Percentiles rank a stretch among this genome's conserved stretches.
These are phyloP conservation scores for Leiothrix lutea DNA, from an alignment of 2,113 vertebrate genomes.

Conservation along the genomic window DNA sequence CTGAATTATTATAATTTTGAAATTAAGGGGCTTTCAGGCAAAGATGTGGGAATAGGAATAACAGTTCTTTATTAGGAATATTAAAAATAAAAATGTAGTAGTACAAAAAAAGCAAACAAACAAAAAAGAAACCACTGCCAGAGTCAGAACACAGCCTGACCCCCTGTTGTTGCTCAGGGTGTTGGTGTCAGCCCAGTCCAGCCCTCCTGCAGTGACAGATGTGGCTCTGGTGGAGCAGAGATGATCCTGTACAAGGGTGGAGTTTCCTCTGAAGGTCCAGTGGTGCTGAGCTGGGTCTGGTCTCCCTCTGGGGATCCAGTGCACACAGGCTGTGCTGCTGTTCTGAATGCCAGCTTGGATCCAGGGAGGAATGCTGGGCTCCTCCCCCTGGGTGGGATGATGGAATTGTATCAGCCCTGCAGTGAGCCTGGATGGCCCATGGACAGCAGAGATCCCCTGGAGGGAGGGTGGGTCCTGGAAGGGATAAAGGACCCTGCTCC, in stretches of 20 bases:
- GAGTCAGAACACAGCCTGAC: neutral
- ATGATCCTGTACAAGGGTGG: too few species aligned
- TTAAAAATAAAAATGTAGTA: neutral
- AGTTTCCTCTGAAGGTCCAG: too few species aligned
- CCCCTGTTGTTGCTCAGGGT: neutral
- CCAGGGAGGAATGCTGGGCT: neutral
- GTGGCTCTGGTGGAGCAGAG: neutral
- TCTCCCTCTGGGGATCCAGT: too few species aligned
- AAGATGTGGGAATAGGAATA: neutral
- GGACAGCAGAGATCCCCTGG: neutral
- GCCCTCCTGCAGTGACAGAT: neutral
- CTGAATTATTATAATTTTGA: neutral
- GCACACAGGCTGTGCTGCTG: too few species aligned
- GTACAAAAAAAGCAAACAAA: neutral
- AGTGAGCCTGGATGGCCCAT: neutral
- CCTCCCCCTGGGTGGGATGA: neutral
- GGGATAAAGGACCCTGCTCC: neutral
- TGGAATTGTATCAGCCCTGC: neutral
- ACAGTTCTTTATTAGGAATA: neutral
- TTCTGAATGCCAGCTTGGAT: neutral
- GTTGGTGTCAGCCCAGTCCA: neutral
- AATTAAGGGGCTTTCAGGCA: neutral
- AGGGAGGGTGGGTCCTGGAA: neutral
- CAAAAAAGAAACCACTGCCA: neutral
- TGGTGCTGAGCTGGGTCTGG: too few species aligned